These are phyloP conservation scores for Megaceryle maxima DNA, from an alignment of 2,113 vertebrate species.

Conservation along the genomic window DNA sequence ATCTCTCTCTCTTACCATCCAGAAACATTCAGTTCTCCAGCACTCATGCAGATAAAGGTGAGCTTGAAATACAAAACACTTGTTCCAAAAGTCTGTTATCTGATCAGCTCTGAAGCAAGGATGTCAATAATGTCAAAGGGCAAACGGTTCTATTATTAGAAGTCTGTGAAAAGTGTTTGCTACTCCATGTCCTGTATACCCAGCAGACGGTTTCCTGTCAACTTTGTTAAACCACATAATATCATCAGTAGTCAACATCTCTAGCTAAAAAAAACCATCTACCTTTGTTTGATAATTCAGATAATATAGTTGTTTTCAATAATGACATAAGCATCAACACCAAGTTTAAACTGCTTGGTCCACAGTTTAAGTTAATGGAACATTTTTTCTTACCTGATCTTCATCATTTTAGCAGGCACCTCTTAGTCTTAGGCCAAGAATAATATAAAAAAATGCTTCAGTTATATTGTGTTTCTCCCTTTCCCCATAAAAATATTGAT, in stretches of 20 bases:
- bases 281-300: background rate
- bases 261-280: background rate
- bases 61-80: background rate
- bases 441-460: background rate
- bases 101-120: background rate
- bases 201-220: background rate
- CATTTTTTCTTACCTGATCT: background rate
- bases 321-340: background rate
- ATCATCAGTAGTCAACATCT: background rate
- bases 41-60: conserved; percentile 84
- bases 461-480: background rate
- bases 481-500: background rate
- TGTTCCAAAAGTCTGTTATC: background rate
- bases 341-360: background rate
- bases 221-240: background rate
- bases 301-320: background rate
- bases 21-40: conserved; percentile 78
- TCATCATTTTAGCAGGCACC: background rate
- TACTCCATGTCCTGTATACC: background rate
- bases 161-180: background rate
- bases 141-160: background rate
- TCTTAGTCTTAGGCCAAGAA: background rate
- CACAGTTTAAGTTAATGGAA: background rate
- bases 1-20: conserved; percentile 82
- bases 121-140: background rate